Evolutionary conservation across 2,888 invertebrate genomes (phyloP).

Genomic region (Melipona bicolor): DNA sequence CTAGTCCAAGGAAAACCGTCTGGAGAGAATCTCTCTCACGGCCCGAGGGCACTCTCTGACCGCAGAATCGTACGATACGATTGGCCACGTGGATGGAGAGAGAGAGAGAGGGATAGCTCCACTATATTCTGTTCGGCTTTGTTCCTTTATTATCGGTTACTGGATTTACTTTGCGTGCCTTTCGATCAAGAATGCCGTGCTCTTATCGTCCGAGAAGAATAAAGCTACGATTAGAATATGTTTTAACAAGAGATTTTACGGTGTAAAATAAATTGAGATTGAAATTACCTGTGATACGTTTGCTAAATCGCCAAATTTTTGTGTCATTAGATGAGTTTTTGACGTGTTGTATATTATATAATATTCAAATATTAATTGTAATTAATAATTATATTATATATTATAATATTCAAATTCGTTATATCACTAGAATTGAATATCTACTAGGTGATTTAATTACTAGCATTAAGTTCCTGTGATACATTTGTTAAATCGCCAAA

Average conservation of each 20-base stretch:
- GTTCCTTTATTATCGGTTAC: conserved; percentile 4
- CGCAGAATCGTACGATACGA: conserved; percentile 58
- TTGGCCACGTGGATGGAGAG: conserved; percentile 22
- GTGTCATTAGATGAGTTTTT: no score
- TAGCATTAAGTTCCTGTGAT: no score
- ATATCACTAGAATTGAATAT: no score
- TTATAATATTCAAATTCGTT: no score
- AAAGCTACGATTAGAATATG: not conserved
- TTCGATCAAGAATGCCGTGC: not conserved
- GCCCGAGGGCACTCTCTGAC: conserved; percentile 58
- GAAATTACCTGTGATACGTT: no score
- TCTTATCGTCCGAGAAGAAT: not conserved
- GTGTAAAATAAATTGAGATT: not conserved
- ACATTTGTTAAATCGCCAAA: no score
- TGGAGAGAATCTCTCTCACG: conserved; percentile 61
- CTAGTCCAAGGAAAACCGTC: conserved; percentile 60
- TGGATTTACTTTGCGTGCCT: conserved; percentile 10
- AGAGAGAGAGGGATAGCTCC: conserved; percentile 5
- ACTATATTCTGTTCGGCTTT: not conserved
- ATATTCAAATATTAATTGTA: no score
- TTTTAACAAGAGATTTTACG: not conserved
- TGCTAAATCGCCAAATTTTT: no score
- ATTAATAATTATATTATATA: no score
- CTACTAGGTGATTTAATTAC: no score
- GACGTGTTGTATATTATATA: no score